Base-by-base conservation (phyloP, 2,113 vertebrate species). In the Loxodonta africana region DNA sequence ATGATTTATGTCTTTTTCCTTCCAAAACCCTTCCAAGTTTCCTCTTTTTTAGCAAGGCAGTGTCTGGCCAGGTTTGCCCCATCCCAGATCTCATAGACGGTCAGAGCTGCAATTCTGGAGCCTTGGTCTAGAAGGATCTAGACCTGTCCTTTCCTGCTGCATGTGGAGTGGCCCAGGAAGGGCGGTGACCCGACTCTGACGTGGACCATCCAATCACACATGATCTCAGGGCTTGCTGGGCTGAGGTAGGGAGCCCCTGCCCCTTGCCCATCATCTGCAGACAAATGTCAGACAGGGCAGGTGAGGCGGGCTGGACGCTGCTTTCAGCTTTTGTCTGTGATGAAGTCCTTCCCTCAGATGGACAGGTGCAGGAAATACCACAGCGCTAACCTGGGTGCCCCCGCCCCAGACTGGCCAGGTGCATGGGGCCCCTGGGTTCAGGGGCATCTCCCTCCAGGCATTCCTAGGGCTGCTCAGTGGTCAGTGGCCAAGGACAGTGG, bases 271-370 rank as follows among this genome's bases (percentile, higher is more conserved):
- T 5, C 41, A 51, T 11, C 33, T 81, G 30, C 25, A n/a, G 65
- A 30, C 57, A 15, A 0, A 5, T 4, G 2, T 20, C 77, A 7
- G 1, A 8, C 44, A 33, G 48, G 4, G 33, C 10, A 30, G 8
- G 60, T 62, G 60, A 23, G 21, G 21, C 23, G 60, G 20, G 60
- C 60, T 23, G 18, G 60, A 20, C 60, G 23, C 60, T 23, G 21
- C 60, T 20, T 62, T 23, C 60, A 23, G 21, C 60, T 23, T 20
- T 62, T 62, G 60, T 62, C 60, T 62, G 18, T 21, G 60, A 23
- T 62, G 60, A 62, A 62, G 60, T 62, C 60, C 21, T 20, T 62
- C 60, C 60, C 60, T 21, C 60, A 62, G 60, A 23, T 23, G 60
- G 60, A 21, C 60, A 62, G 60, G 21, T 20, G 18, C 23, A 20